These are phyloP conservation scores for Anser brachyrhynchus DNA, from an alignment of 2,113 vertebrate genomes.

Conservation along the genomic window DNA sequence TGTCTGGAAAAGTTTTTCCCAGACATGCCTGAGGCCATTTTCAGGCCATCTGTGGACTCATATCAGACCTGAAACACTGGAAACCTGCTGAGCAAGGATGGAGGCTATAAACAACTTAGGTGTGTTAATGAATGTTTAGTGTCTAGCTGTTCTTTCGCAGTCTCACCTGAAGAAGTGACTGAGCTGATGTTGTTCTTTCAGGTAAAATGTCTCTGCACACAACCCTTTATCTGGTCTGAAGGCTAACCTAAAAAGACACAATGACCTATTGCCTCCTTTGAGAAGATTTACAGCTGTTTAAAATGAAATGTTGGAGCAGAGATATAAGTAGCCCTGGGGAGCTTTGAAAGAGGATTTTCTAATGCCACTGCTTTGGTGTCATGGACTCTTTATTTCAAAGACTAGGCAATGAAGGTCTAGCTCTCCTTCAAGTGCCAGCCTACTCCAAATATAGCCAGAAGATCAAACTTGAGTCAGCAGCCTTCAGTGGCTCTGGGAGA, in stretches of 20 bases:
- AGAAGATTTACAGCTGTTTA: background rate
- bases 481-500: background rate
- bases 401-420: background rate
- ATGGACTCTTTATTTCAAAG: background rate
- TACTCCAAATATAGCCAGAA: background rate
- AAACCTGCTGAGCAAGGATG: slow-evolving; percentile 46
- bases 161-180: background rate
- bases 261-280: background rate
- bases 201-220: background rate
- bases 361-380: background rate
- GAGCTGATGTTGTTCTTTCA: background rate
- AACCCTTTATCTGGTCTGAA: background rate
- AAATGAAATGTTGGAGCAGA: background rate
- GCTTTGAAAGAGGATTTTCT: background rate
- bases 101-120: background rate
- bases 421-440: background rate
- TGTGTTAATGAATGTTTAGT: background rate
- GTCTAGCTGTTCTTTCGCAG: background rate
- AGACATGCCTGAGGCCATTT: background rate
- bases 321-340: background rate
- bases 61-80: slow-evolving; percentile 2
- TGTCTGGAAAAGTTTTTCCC: slow-evolving; percentile 13
- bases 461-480: background rate
- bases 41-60: background rate
- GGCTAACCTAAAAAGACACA: background rate